Conservation (phyloP, 2,888 invertebrate species). For the Eledona agricola region DNA sequence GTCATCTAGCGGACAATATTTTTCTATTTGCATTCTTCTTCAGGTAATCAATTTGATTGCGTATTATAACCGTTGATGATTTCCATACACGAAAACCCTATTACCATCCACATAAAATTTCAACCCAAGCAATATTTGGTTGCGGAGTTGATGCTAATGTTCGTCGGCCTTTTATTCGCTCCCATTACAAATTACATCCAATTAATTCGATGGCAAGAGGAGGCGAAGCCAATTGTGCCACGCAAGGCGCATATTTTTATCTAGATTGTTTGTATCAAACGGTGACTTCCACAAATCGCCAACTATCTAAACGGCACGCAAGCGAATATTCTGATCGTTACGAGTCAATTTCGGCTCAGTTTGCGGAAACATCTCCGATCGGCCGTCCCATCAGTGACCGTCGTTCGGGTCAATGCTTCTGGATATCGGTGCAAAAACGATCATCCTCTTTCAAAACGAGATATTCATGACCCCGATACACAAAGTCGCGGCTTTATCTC, state of each 20-base stretch:
- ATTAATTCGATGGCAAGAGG: constrained; percentile 30
- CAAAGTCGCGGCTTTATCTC: constrained; percentile 18
- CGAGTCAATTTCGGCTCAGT: constrained; percentile 56
- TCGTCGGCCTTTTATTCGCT: too few relatives aligned
- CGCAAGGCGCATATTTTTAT: constrained; percentile 44
- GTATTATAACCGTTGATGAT: too few relatives aligned
- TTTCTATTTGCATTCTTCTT: constrained; percentile 1
- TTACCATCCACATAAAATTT: too few relatives aligned
- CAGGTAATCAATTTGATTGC: neutral
- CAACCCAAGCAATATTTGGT: too few relatives aligned
- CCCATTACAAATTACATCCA: constrained; percentile 32
- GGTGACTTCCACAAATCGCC: constrained; percentile 46
- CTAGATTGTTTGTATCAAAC: constrained; percentile 46
- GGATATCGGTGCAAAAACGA: constrained; percentile 39
- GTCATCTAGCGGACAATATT: too few relatives aligned
- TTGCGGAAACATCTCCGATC: constrained; percentile 52
- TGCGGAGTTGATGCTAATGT: too few relatives aligned
- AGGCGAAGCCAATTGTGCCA: constrained; percentile 31
- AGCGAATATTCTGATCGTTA: constrained; percentile 51
- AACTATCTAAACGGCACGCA: constrained; percentile 41
- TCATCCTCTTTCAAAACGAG: constrained; percentile 28
- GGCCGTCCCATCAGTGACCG: constrained; percentile 47
- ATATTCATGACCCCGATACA: constrained; percentile 29
- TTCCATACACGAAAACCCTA: too few relatives aligned
- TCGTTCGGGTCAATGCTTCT: constrained; percentile 47